Evolutionary conservation across 2,888 invertebrate species (phyloP).

Genomic region (Gerris lacustris): DNA sequence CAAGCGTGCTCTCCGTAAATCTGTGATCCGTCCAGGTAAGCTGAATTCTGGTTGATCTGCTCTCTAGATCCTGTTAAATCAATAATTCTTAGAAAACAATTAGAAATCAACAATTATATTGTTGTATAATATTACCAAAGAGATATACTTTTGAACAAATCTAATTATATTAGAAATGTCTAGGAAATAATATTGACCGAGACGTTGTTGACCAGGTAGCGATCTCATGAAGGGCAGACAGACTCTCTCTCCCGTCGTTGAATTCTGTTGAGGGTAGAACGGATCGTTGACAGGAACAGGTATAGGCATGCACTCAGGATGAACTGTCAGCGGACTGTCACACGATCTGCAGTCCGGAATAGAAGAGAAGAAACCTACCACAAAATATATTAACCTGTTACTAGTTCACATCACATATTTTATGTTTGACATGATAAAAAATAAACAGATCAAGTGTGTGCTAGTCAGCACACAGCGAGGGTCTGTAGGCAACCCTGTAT

Average conservation of each 20-base stretch:
- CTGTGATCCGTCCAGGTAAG: slow-evolving; percentile 74
- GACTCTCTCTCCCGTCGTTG: slow-evolving; percentile 65
- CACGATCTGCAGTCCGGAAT: slow-evolving; percentile 82
- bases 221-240: slow-evolving; percentile 94
- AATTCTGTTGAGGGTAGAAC: slow-evolving; percentile 75
- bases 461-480: no score
- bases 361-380: slow-evolving; percentile 65
- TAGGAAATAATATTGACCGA: slow-evolving; percentile 41
- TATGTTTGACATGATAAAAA: no score
- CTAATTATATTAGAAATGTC: neutral
- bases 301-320: slow-evolving; percentile 89
- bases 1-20: slow-evolving; percentile 84
- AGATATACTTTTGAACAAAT: no score
- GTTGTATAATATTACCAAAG: neutral
- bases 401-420: neutral
- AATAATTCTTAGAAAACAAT: neutral
- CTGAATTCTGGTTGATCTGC: slow-evolving; percentile 87
- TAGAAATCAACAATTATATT: neutral
- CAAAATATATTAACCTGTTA: neutral
- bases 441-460: no score
- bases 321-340: slow-evolving; percentile 73
- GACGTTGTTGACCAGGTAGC: slow-evolving; percentile 74
- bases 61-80: slow-evolving; percentile 59
- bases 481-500: no score
- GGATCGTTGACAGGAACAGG: slow-evolving; percentile 78